phyloP scores from a whole-genome alignment of 1,140 invertebrate genomes.

The Drosophila carrolli region DNA sequence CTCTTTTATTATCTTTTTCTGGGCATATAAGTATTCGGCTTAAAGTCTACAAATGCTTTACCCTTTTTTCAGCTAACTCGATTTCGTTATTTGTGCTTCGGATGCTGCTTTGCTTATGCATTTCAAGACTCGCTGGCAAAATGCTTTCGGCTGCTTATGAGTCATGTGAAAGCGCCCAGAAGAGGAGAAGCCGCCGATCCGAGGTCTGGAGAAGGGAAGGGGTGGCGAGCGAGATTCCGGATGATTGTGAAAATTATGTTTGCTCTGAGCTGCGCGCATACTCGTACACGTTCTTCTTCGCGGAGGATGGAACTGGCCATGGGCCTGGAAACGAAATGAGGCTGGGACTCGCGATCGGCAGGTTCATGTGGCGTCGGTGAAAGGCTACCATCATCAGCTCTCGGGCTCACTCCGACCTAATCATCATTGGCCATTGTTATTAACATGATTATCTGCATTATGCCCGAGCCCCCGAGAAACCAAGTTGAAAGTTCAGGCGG shows the following conservation, averaged over 20 bases:
- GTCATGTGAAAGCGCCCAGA: slow-evolving; percentile 77
- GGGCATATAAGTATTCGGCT: slow-evolving; percentile 33
- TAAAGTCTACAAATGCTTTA: not conserved
- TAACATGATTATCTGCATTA: slow-evolving; percentile 83
- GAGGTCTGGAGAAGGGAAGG: slow-evolving; percentile 12
- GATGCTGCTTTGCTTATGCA: slow-evolving; percentile 59
- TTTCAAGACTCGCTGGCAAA: slow-evolving; percentile 62
- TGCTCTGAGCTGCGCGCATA: slow-evolving; percentile 62
- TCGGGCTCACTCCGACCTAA: slow-evolving; percentile 60
- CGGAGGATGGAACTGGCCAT: slow-evolving; percentile 23
- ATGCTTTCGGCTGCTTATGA: slow-evolving; percentile 73
- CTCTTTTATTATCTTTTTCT: not conserved
- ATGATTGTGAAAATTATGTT: slow-evolving; percentile 81
- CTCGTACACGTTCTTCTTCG: slow-evolving; percentile 39
- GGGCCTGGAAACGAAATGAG: slow-evolving; percentile 6
- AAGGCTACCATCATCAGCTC: slow-evolving; percentile 77
- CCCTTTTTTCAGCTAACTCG: slow-evolving; percentile 41
- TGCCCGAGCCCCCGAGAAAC: slow-evolving; percentile 62
- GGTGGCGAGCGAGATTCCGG: slow-evolving; percentile 51
- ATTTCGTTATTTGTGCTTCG: slow-evolving; percentile 41
- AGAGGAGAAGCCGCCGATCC: slow-evolving; percentile 21
- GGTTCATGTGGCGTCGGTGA: slow-evolving; percentile 76
- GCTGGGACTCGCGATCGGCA: slow-evolving; percentile 50
- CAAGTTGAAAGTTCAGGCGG: slow-evolving; percentile 81
- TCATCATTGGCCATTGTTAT: slow-evolving; percentile 83